Percentiles rank a stretch among this genome's conserved stretches.
Evolutionary conservation across 2,888 invertebrate species (phyloP).

Genomic region (Orthonevra nobilis): DNA sequence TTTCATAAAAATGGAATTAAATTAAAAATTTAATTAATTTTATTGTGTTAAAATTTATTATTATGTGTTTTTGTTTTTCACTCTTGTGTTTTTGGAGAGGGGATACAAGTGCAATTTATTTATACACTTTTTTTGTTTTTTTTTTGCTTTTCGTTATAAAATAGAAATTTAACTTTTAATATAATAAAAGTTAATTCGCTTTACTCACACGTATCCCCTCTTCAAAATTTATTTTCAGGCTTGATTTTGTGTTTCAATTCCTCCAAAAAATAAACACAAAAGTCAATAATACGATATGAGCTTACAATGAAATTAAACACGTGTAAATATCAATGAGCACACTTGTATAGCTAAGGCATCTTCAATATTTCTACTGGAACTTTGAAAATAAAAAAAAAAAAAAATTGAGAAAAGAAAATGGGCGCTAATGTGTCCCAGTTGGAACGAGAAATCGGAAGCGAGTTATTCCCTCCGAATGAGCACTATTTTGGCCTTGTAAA

Average conservation of each 20-base stretch:
- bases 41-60: no score
- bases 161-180: constrained; percentile 46
- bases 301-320: constrained; percentile 4
- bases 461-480: constrained; percentile 98
- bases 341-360: constrained; percentile 17
- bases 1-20: no score
- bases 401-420: constrained; percentile 78
- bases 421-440: constrained; percentile 99
- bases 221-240: constrained; percentile 80
- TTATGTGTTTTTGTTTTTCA: constrained; percentile 32
- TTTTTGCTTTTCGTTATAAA: constrained; percentile 33
- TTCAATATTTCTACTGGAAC: not conserved
- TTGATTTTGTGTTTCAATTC: constrained; percentile 74
- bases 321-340: constrained; percentile 11
- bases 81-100: constrained; percentile 75
- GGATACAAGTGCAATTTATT: constrained; percentile 75
- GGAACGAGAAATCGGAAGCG: constrained; percentile 99
- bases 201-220: constrained; percentile 80
- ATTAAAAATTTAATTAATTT: not conserved
- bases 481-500: constrained; percentile 99
- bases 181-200: constrained; percentile 51
- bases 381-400: not conserved
- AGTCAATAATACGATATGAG: constrained; percentile 7
- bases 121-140: constrained; percentile 66
- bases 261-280: constrained; percentile 38